phyloP scores from a whole-genome alignment of 1,140 invertebrate species.

The Asbolus verrucosus region DNA sequence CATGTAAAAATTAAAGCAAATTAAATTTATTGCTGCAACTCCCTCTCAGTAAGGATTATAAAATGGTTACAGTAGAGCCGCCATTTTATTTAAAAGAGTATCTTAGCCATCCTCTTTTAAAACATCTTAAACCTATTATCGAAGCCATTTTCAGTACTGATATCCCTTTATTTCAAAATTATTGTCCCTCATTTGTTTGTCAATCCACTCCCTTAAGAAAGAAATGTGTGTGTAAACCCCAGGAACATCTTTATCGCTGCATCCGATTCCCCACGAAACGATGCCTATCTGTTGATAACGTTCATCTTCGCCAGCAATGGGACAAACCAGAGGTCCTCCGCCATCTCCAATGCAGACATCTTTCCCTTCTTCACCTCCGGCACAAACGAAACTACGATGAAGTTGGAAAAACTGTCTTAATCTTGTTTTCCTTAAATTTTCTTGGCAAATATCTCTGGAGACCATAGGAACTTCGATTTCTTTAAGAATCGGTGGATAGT shows the following conservation, averaged over 20 bases:
- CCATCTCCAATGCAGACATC: slow-evolving; percentile 78
- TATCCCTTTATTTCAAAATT: slow-evolving; percentile 53
- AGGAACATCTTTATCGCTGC: slow-evolving; percentile 70
- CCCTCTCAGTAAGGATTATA: no score
- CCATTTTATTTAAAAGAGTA: no score
- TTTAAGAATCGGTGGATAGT: slow-evolving; percentile 70
- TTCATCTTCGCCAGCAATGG: slow-evolving; percentile 57
- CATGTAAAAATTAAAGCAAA: no score
- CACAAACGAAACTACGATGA: slow-evolving; percentile 76
- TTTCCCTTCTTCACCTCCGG: slow-evolving; percentile 74
- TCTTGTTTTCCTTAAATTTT: slow-evolving; percentile 69
- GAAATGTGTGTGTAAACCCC: slow-evolving; percentile 78
- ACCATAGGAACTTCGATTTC: slow-evolving; percentile 75
- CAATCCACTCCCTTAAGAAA: slow-evolving; percentile 72
- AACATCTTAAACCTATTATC: no score
- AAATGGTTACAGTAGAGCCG: no score
- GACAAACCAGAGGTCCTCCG: slow-evolving; percentile 74
- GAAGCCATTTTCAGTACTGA: slow-evolving; percentile 17
- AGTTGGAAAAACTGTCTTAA: slow-evolving; percentile 73
- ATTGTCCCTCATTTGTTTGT: slow-evolving; percentile 60
- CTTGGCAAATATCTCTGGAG: slow-evolving; percentile 68
- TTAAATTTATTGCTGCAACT: no score
- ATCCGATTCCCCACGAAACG: slow-evolving; percentile 79
- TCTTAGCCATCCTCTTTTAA: no score
- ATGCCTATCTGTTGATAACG: slow-evolving; percentile 72